These are phyloP conservation scores for Heliconius hewitsoni DNA, from an alignment of 1,140 invertebrate species.

Conservation along the genomic window DNA sequence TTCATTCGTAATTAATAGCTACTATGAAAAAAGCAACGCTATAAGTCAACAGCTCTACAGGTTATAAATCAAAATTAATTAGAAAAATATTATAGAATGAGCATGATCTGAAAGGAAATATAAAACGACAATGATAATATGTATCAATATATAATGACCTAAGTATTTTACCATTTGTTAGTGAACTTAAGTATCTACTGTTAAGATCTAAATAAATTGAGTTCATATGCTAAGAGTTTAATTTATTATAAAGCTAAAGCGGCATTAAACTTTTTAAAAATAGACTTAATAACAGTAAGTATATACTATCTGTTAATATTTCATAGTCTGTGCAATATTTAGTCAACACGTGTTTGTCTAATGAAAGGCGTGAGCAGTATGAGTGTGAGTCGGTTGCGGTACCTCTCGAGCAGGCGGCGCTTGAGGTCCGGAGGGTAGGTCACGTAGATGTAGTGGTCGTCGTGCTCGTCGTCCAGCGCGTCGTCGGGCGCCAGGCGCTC, in stretches of 20 bases:
- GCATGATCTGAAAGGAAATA: background rate
- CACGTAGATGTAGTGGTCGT: slow-evolving; percentile 91
- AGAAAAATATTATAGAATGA: background rate
- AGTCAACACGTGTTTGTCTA: slow-evolving; percentile 64
- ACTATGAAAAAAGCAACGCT: background rate
- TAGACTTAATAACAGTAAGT: no score
- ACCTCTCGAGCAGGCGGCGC: slow-evolving; percentile 90
- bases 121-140: background rate
- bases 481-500: slow-evolving; percentile 73
- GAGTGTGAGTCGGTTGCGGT: slow-evolving; percentile 73
- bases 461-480: slow-evolving; percentile 77
- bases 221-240: background rate
- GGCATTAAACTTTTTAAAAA: background rate
- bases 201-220: background rate
- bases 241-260: background rate
- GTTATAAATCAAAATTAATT: background rate
- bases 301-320: no score
- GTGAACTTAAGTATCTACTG: no score
- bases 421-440: slow-evolving; percentile 92
- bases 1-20: background rate
- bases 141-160: no score
- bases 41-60: background rate
- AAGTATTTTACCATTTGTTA: no score
- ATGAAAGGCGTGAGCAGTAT: slow-evolving; percentile 66
- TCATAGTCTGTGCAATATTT: slow-evolving; percentile 21